Conservation (phyloP, 2,113 vertebrate genomes). For the Neopipo cinnamomea region DNA sequence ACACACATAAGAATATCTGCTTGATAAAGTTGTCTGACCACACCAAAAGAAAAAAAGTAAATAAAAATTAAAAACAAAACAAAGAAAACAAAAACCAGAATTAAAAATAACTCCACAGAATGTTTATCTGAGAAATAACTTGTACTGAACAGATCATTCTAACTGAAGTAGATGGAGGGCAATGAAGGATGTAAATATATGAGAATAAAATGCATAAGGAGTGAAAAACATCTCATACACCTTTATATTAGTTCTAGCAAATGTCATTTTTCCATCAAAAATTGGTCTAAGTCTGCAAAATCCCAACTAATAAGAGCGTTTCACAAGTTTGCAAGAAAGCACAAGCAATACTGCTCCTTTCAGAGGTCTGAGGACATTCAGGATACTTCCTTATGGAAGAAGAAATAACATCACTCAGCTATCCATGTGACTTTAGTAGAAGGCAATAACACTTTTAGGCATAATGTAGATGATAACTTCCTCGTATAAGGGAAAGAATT, state of each 20-base stretch:
- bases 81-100: fast-evolving
- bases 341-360: neutral
- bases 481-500: neutral
- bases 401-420: neutral
- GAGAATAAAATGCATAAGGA: neutral
- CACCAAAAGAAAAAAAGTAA: neutral
- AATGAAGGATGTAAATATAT: neutral
- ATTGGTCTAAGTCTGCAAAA: neutral
- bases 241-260: neutral
- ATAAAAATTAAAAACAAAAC: neutral
- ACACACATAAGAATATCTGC: neutral
- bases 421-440: neutral
- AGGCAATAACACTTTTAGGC: neutral
- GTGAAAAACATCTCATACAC: neutral
- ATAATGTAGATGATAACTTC: neutral
- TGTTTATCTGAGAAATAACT: neutral
- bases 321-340: neutral
- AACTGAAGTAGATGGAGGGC: neutral
- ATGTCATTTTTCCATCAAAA: neutral
- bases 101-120: neutral
- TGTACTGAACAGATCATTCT: neutral
- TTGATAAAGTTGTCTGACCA: neutral
- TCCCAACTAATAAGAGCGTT: neutral
- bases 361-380: neutral
- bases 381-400: neutral